Percentiles rank a stretch among this genome's conserved stretches.
Evolutionary conservation across 2,888 invertebrate genomes (phyloP).

Genomic region (Mesorhabditis belari): DNA sequence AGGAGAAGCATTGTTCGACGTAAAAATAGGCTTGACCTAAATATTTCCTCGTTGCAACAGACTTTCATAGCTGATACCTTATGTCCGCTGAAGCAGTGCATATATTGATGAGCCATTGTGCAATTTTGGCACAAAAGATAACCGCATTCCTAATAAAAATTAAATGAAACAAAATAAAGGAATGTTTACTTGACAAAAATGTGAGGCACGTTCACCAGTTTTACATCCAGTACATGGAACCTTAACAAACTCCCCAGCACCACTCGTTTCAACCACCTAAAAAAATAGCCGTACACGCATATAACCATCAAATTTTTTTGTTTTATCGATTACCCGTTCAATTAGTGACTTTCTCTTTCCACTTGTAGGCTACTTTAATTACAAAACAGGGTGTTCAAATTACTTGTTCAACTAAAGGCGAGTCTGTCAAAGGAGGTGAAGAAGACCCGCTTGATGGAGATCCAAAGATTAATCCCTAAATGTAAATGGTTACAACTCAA

Average conservation of each 20-base stretch:
- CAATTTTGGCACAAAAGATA: conserved; percentile 92
- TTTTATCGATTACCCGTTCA: no score
- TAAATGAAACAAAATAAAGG: no score
- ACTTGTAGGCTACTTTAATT: no score
- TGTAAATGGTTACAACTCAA: background rate
- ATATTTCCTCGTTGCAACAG: no score
- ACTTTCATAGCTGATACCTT: conserved; percentile 36
- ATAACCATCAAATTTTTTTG: no score
- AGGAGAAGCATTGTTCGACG: no score
- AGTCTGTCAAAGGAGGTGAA: conserved; percentile 32
- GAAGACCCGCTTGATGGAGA: conserved; percentile 55
- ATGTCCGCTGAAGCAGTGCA: conserved; percentile 87
- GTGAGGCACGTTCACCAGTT: conserved; percentile 46
- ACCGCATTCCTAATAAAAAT: conserved; percentile 81
- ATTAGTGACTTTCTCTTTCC: no score
- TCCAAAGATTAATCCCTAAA: conserved; percentile 26
- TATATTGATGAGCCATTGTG: conserved; percentile 96
- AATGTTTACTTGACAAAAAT: no score
- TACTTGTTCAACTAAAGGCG: conserved; percentile 20
- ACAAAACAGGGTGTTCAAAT: background rate
- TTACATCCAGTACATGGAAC: conserved; percentile 88
- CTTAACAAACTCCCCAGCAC: no score
- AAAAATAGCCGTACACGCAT: no score
- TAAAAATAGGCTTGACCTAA: no score
- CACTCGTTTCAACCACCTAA: no score